Base-by-base conservation (phyloP, 2,113 vertebrate species). In the Calyptommatus sinebrachiatus region DNA sequence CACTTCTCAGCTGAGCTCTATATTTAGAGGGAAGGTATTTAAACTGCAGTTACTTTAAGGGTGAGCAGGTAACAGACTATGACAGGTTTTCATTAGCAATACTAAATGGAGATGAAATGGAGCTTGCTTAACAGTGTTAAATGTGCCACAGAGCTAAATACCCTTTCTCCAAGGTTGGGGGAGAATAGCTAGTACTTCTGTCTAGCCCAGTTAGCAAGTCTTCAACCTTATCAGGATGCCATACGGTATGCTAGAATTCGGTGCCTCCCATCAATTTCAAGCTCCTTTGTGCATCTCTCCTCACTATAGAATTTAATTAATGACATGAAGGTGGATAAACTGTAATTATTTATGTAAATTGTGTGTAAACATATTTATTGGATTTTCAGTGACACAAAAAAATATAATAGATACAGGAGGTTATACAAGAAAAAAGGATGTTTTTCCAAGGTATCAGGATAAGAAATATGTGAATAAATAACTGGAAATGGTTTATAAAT, bases 81-180 rank as follows among this genome's bases (percentile, higher is more conserved):
- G 77, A 84, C 71, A 82, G 61, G 77, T 63, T 82, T 77, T 76
- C 74, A 68, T 83, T 83, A 85, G 81, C 53, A 28, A 69, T 57
- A 79, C 26, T 71, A 62, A 57, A 80, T 57, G 73, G 71, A 8
- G 0, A 83, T 80, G 61, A 82, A 86, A 81, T 0, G 68, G 46
- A 83, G 53, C 31, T 76, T 76, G 41, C 6, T 63, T 18, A 45
- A 81, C 68, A 28, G 26, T 46, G 65, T 18, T 61, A 75, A 71
- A 53, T 83, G 62, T 73, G 41, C 74, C 70, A 73, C 2, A 1
- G 70, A 87, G 74, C 82, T 29, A 57, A 85, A 73, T 10, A 71
- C 9, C 53, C 50, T 50, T 65, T 61, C 20, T 80, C n/a, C 4
- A 71, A 31, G 41, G 35, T n/a, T 78, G 65, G 41, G 1, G 63